Base-by-base conservation (phyloP, 2,113 vertebrate species). In the Grantiella picta region DNA sequence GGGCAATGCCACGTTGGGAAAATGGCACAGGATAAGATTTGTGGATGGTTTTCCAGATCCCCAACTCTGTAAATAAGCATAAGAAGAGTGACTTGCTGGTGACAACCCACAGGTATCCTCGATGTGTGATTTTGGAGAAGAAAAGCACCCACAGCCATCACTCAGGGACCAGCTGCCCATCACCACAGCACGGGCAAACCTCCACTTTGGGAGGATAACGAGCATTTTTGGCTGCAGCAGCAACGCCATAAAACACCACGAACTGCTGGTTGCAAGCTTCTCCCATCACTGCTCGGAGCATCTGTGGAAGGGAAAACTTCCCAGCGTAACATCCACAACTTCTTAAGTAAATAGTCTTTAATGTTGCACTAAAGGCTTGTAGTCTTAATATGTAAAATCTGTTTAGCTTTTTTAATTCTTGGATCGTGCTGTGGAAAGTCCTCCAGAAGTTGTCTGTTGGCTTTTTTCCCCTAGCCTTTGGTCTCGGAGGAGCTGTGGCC, bases 361-460 rank as follows among this genome's bases (percentile, higher is more conserved):
- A 96, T 80, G 90, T 89, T 71, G 92, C 93, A 91, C 95, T 87
- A 14, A 87, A 95, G 94, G 90, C 82, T 57, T 92, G 85, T 81
- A 95, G 87, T 24, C 92, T 90, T 97, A 96, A 97, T 96, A 90
- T 16, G 56, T 93, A 96, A 95, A 95, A 97, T 92, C 93, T 97
- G 95, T 95, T 95, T 50, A 47, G 88, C 50, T 86, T 80, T 95
- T 89, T 73, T 71, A 95, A 90, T 92, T 96, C 93, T 89, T 97
- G 96, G 89, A 95, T 71, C 21, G 6, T 2, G 61, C 72, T 61
- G 75, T 81, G 86, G 95, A 97, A 96, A 97, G 93, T 70, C 44
- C 82, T 89, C 92, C 68, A 91, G 49, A 91, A 90, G 65, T 93
- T 78, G 84, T 83, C 87, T 84, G 50, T 53, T 91, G 95, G 92